Percentiles rank a stretch among this genome's conserved stretches.
Evolutionary conservation across 1,140 invertebrate species (phyloP).

Genomic region (Sarcophaga peregrina): DNA sequence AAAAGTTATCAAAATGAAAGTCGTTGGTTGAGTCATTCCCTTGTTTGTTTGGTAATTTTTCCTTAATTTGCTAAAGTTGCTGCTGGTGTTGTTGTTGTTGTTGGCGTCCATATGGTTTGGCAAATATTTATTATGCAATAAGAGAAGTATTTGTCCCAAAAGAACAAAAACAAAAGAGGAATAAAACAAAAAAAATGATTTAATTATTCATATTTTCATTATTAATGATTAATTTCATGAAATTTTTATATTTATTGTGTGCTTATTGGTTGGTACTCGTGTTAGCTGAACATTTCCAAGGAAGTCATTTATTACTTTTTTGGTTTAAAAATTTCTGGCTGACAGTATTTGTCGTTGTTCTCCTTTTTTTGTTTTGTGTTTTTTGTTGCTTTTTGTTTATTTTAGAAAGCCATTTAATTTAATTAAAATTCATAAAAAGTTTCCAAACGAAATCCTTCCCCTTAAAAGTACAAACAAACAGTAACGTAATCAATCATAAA

Average conservation of each 20-base stretch:
- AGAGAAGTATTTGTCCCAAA: not conserved
- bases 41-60: too few relatives aligned
- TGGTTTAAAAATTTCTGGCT: not conserved
- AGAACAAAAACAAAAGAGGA: not conserved
- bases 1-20: too few relatives aligned
- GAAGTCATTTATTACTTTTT: too few relatives aligned
- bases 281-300: too few relatives aligned
- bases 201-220: not conserved
- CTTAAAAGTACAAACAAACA: not conserved
- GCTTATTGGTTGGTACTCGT: too few relatives aligned
- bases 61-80: too few relatives aligned
- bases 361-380: not conserved
- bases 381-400: not conserved
- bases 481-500: conserved; percentile 1
- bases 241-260: not conserved
- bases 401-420: conserved; percentile 1
- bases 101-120: not conserved
- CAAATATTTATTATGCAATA: not conserved
- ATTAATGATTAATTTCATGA: not conserved
- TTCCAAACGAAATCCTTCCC: not conserved
- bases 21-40: too few relatives aligned
- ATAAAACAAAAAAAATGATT: not conserved
- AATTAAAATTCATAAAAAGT: conserved; percentile 18
- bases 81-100: not conserved
- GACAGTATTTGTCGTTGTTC: not conserved